Conservation (phyloP, 2,113 vertebrate genomes). For the Phyllopteryx taeniolatus region DNA sequence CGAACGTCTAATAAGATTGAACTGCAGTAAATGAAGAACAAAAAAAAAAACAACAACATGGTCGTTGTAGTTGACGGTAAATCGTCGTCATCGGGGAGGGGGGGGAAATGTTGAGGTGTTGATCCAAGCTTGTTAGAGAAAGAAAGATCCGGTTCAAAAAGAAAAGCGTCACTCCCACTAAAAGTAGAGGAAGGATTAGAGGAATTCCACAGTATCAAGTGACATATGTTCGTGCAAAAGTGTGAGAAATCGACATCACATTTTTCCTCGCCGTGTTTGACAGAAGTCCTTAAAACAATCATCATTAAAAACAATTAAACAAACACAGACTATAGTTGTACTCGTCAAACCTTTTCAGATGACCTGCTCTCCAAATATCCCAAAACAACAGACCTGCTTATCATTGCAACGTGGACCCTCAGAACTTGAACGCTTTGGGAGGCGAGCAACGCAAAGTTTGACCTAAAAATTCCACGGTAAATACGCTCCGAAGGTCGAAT, state of each 20-base stretch:
- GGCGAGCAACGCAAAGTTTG: background rate
- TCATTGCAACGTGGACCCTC: background rate
- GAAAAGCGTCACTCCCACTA: constrained; percentile 55
- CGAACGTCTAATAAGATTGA: background rate
- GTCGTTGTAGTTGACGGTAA: background rate
- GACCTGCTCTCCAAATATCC: background rate
- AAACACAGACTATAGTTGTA: background rate
- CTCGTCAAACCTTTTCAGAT: background rate
- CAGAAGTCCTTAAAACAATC: background rate
- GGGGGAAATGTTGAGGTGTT: constrained; percentile 11
- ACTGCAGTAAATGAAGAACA: background rate
- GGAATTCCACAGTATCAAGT: constrained; percentile 72
- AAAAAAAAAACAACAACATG: background rate
- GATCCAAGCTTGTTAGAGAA: constrained; percentile 40
- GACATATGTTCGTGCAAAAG: constrained; percentile 71
- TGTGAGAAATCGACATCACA: constrained; percentile 70
- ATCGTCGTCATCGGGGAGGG: background rate
- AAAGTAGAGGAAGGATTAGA: constrained; percentile 69
- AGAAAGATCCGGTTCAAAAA: constrained; percentile 61
- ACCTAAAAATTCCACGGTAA: background rate
- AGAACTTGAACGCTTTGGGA: background rate
- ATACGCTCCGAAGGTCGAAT: background rate
- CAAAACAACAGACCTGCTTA: background rate
- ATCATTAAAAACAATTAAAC: constrained; percentile 35
- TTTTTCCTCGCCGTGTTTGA: constrained; percentile 24